phyloP scores from a whole-genome alignment of 2,113 vertebrate genomes.

The Perca schrenkii region DNA sequence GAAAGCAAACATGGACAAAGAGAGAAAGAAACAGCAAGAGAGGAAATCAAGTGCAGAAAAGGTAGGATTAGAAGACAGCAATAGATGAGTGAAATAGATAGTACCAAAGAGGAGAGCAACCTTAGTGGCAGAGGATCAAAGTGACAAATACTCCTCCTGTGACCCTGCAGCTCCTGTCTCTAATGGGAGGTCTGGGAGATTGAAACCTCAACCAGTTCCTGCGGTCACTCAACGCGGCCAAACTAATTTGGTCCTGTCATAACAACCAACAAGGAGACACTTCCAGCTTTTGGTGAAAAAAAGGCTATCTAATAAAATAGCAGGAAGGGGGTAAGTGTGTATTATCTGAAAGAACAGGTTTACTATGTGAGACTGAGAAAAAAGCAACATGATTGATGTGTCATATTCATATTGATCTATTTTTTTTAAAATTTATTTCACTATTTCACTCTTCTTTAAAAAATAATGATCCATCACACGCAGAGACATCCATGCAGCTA shows the following conservation, averaged over 20 bases:
- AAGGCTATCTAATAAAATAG: slow-evolving; percentile 15
- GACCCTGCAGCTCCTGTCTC: slow-evolving; percentile 67
- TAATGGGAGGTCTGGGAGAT: slow-evolving; percentile 73
- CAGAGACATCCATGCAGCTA: background rate
- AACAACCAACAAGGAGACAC: slow-evolving; percentile 61
- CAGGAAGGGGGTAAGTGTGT: background rate
- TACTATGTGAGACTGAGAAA: background rate
- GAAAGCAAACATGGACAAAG: slow-evolving; percentile 5
- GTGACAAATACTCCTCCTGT: slow-evolving; percentile 71
- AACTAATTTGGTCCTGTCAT: slow-evolving; percentile 74
- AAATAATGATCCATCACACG: slow-evolving; percentile 53
- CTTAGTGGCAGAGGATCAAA: slow-evolving; percentile 75
- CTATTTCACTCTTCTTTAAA: slow-evolving; percentile 30
- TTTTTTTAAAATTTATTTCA: background rate
- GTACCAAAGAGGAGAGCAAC: slow-evolving; percentile 50
- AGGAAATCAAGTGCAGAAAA: slow-evolving; percentile 22
- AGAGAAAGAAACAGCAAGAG: background rate
- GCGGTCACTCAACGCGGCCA: slow-evolving; percentile 58
- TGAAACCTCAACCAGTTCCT: slow-evolving; percentile 71
- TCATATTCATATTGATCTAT: slow-evolving; percentile 42
- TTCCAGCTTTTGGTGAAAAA: slow-evolving; percentile 22
- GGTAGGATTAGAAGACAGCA: slow-evolving; percentile 24
- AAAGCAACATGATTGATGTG: slow-evolving; percentile 33
- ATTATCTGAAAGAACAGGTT: slow-evolving; percentile 17
- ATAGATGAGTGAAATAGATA: slow-evolving; percentile 27